Evolutionary conservation across 1,140 invertebrate genomes (phyloP).

Genomic region (Rhynchophorus ferrugineus): DNA sequence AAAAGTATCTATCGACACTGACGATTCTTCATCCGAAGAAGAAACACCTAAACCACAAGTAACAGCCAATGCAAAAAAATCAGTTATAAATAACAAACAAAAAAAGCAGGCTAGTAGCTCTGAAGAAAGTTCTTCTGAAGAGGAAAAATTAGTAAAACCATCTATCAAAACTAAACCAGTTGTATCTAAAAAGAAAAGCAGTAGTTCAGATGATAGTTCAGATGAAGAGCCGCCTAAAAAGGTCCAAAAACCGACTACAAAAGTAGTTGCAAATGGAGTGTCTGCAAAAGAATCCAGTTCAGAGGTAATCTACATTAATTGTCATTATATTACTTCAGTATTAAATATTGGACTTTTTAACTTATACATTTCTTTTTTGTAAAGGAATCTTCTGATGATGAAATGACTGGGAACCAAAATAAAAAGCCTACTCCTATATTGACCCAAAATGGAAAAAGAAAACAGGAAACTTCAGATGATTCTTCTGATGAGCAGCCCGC

Average conservation of each 20-base stretch:
- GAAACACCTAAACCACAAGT: slow-evolving; percentile 27
- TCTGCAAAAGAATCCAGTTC: slow-evolving; percentile 16
- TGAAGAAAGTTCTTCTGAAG: slow-evolving; percentile 26
- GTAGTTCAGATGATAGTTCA: no score
- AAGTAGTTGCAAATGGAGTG: slow-evolving; percentile 9
- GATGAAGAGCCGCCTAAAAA: neutral
- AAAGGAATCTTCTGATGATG: slow-evolving; percentile 25
- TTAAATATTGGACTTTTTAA: neutral
- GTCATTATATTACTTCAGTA: no score
- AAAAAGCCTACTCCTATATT: slow-evolving; percentile 16
- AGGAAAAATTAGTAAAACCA: slow-evolving; percentile 20
- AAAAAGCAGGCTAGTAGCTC: slow-evolving; percentile 17
- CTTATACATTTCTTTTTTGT: neutral
- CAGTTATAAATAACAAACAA: slow-evolving; percentile 18
- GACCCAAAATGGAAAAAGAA: slow-evolving; percentile 20
- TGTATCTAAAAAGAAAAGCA: no score
- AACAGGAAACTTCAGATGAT: slow-evolving; percentile 21
- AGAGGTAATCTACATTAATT: no score
- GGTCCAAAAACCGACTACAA: slow-evolving; percentile 20
- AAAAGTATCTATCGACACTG: slow-evolving; percentile 16
- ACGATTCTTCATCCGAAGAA: slow-evolving; percentile 30
- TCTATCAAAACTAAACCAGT: slow-evolving; percentile 12
- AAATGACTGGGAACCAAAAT: slow-evolving; percentile 16
- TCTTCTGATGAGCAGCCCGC: slow-evolving; percentile 15
- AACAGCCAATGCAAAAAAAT: slow-evolving; percentile 15